Evolutionary conservation across 1,140 invertebrate genomes (phyloP), one percentile per base, ranked within the genome.

Genomic region (Rhynchophorus ferrugineus): DNA sequence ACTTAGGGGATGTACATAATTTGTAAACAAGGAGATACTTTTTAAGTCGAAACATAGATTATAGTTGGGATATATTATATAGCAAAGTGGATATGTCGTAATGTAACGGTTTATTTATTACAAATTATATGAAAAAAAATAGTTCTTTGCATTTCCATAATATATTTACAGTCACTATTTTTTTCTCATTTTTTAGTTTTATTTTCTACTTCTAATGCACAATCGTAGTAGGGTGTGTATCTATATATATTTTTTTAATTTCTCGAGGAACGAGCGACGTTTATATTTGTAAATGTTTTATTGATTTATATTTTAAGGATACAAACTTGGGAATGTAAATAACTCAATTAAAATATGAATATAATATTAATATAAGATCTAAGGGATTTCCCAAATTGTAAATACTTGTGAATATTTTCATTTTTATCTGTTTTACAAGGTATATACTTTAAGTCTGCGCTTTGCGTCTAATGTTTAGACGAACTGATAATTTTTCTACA

Each of bases 401-500:
- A 48, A 65, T 65, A 65, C 55, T 61, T 65, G 63, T 65, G 63
- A 65, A 61, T 63, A 63, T 64, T 65, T 65, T 60, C 55, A 59
- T 64, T 62, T 61, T 59, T 62, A 55, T 53, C 50, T 55, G 60
- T 59, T 65, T 65, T 57, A 63, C 54, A 63, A 54, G 50, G 56
- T 63, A 50, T 46, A 56, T 45, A 60, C 58, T 64, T 62, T 63
- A 61, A 62, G 58, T 63, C 56, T 56, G 60, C 61, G 47, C 56
- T 61, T 56, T 57, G 59, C 60, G 60, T 58, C 56, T 61, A 49
- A 60, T 22, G 38, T 55, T 49, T 56, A 61, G 60, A 61, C 58
- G 62, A 63, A 63, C 62, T 63, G 63, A 65, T 63, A 54, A 63
- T 63, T 65, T 61, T 61, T 64, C 58, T 64, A 65, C 64, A 65